These are phyloP conservation scores for Carollia perspicillata DNA, from an alignment of 2,113 vertebrate genomes.

Conservation along the genomic window DNA sequence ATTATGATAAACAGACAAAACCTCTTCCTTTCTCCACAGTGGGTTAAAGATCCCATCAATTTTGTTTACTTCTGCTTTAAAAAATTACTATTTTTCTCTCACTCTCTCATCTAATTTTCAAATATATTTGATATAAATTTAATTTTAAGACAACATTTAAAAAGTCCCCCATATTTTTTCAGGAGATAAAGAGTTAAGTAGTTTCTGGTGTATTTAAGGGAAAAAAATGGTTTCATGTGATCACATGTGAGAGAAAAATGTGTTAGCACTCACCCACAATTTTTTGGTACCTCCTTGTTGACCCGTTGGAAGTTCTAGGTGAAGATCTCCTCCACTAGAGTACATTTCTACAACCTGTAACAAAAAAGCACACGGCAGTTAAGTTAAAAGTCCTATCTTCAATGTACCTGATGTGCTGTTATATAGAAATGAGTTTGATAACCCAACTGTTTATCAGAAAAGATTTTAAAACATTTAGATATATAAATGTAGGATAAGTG, in stretches of 20 bases:
- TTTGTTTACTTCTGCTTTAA: not conserved
- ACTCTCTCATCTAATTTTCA: not conserved
- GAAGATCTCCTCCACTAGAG: conserved; percentile 97
- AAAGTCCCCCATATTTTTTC: not conserved
- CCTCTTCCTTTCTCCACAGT: not conserved
- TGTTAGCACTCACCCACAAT: conserved; percentile 89
- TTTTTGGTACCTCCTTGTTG: conserved; percentile 95
- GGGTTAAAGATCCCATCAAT: not conserved
- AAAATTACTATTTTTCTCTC: not conserved
- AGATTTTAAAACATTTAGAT: not conserved
- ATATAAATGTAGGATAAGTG: not conserved
- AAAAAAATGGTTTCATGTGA: not conserved
- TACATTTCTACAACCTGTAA: conserved; percentile 98
- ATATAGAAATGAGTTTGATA: not conserved
- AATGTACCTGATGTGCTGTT: not conserved
- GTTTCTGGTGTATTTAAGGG: not conserved
- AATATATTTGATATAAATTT: not conserved
- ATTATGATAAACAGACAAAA: not conserved
- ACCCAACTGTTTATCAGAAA: not conserved
- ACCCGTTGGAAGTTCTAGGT: conserved; percentile 97
- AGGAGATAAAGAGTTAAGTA: not conserved
- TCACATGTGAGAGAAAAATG: not conserved
- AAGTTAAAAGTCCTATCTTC: not conserved
- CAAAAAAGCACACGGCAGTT: not conserved
- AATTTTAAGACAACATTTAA: not conserved